A percentile compares a stretch with the other conserved stretches of the same genome.
Conservation (phyloP, 1,140 invertebrate genomes). For the Oreohelix idahoensis region DNA sequence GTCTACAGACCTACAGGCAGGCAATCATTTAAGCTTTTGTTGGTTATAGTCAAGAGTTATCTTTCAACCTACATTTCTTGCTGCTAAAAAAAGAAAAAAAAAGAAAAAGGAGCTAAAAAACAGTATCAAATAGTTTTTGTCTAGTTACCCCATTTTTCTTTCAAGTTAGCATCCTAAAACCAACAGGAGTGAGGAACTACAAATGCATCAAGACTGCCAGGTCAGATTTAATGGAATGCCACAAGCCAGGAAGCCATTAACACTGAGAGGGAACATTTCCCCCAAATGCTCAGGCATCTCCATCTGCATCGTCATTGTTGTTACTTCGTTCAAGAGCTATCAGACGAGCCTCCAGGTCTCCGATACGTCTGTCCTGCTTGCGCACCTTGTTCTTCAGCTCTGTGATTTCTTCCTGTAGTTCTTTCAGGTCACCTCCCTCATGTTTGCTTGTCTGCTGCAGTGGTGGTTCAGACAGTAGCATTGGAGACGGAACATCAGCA, state of each 20-base stretch:
- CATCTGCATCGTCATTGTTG: conserved; percentile 25
- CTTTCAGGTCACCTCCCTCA: conserved; percentile 37
- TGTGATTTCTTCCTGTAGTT: conserved; percentile 42
- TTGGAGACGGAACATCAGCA: too few species aligned
- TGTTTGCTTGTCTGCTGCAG: conserved; percentile 23
- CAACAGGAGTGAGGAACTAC: neutral
- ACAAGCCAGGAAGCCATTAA: neutral
- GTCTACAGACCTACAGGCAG: too few species aligned
- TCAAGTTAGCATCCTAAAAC: neutral
- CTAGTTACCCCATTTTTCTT: neutral
- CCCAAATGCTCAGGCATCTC: neutral
- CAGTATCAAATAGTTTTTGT: neutral
- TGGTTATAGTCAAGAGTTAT: too few species aligned
- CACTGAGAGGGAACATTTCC: neutral
- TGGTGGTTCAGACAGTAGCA: neutral
- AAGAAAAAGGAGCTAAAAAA: too few species aligned
- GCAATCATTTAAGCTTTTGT: too few species aligned
- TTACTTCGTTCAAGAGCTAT: conserved; percentile 28
- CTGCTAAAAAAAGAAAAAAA: too few species aligned
- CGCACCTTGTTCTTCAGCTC: conserved; percentile 44
- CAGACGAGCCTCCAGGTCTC: conserved; percentile 44
- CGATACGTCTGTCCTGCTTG: conserved; percentile 46
- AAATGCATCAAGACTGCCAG: neutral
- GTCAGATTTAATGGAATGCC: neutral
- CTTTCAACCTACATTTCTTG: too few species aligned